These are phyloP conservation scores for Proterorhinus semilunaris DNA, from an alignment of 2,113 vertebrate species.

Conservation along the genomic window DNA sequence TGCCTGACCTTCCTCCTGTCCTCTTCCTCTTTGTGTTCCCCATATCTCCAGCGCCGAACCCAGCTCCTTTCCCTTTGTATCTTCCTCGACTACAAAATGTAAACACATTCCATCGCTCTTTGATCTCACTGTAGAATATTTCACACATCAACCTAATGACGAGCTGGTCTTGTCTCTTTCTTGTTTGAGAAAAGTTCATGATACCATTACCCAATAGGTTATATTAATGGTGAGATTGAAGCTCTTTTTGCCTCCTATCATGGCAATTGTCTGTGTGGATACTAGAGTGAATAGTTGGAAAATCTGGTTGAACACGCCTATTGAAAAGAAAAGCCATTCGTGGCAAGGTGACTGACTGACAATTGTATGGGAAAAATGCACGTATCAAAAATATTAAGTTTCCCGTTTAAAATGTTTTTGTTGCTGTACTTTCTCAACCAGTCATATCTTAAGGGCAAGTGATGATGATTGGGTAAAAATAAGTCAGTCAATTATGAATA, in stretches of 20 bases:
- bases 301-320: too few species aligned
- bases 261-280: background rate
- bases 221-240: background rate
- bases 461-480: too few species aligned
- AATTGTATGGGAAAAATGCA: too few species aligned
- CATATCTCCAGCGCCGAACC: constrained; percentile 4
- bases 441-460: background rate
- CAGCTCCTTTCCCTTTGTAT: constrained; percentile 29
- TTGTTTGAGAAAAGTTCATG: background rate
- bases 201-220: background rate
- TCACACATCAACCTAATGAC: constrained; percentile 34
- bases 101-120: constrained; percentile 45
- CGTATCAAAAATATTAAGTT: too few species aligned
- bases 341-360: too few species aligned
- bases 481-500: too few species aligned
- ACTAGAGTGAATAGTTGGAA: too few species aligned
- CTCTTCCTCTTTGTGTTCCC: constrained; percentile 33
- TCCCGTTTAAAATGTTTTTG: too few species aligned
- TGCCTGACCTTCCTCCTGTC: constrained; percentile 62
- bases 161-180: background rate
- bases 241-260: background rate
- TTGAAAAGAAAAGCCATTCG: too few species aligned
- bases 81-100: constrained; percentile 34
- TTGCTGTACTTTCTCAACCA: background rate
- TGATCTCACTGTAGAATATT: constrained; percentile 42